Evolutionary conservation across 2,113 vertebrate genomes (phyloP).

Genomic region (Pelvicachromis taeniatus): DNA sequence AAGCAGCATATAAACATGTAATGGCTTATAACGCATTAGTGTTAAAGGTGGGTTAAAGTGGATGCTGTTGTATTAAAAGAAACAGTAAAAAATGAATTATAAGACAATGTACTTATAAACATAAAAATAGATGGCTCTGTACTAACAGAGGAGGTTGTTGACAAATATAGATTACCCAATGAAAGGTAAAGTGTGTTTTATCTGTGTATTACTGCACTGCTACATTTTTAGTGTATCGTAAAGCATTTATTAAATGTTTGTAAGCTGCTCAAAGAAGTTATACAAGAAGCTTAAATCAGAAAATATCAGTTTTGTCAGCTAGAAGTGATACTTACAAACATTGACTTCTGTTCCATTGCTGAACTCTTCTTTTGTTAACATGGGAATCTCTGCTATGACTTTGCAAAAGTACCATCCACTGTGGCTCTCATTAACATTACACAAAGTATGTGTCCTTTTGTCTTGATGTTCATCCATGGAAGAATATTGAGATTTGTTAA

Average conservation of each 20-base stretch:
- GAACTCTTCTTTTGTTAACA: fast-evolving
- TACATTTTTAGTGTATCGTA: background rate
- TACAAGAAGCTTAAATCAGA: fast-evolving
- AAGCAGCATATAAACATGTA: background rate
- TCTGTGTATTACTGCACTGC: background rate
- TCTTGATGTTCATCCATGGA: background rate
- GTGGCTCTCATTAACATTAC: background rate
- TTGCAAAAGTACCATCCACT: conserved; percentile 50
- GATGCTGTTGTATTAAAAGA: background rate
- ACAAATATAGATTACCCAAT: background rate
- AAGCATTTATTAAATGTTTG: background rate
- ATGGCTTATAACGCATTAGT: background rate
- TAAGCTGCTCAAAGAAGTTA: background rate
- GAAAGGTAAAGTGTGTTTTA: fast-evolving
- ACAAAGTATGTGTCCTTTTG: background rate
- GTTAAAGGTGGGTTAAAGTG: background rate
- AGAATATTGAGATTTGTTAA: fast-evolving
- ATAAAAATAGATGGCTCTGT: background rate
- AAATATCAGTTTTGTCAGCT: background rate
- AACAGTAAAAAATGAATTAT: too few species aligned
- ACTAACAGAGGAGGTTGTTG: background rate
- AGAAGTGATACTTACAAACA: conserved; percentile 53
- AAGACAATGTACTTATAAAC: background rate
- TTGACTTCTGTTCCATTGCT: conserved; percentile 19
- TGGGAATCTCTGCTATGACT: conserved; percentile 31